Evolutionary conservation across 37 sponge, comb jelly and placozoan genomes (phyloP), one percentile per base, ranked within the genome.

Genomic region (Aphrocallistes beatrix): DNA sequence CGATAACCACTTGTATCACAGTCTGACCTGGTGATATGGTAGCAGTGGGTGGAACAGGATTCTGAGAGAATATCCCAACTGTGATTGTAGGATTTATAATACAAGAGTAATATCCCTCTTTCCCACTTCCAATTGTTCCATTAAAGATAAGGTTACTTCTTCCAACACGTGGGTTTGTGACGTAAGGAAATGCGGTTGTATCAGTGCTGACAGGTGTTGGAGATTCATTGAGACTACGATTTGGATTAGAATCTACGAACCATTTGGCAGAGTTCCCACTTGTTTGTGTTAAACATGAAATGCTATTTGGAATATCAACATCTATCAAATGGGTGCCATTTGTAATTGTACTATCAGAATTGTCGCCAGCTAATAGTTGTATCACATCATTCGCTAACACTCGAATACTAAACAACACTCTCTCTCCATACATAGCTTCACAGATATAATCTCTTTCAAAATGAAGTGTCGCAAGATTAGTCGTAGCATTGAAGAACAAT

Each of bases 201-300:
- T 60, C 75, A 60, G 75, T 28, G 25, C 28, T 60, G 1, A 60
- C 75, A 60, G 21, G 32, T 60, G n/a, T 13, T 60, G 32, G 32
- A 60, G 75, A 60, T 13, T 60, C 17, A 25, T 6, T 30, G 1
- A 30, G 10, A 13, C 3, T 19, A 60, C 75, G 75, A 13, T 60
- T 60, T 32, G 75, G 75, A 13, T 60, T 60, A 60, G 75, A 60
- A 60, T 60, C 75, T 13, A 60, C 75, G n/a, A 25, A 60, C 75
- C 75, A 60, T 8, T 60, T 60, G 34, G 75, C 75, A 60, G 75
- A 19, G 21, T 60, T 60, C 10, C 75, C n/a, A 19, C 28, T 1
- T 8, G 6, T 28, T 13, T 28, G 32, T 60, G 75, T 60, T 3
- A 60, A 3, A 28, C 75, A 60, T 21, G n/a, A 13, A 19, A 60